phyloP scores from a whole-genome alignment of 2,888 invertebrate genomes.

The Tenthredo distinguenda region DNA sequence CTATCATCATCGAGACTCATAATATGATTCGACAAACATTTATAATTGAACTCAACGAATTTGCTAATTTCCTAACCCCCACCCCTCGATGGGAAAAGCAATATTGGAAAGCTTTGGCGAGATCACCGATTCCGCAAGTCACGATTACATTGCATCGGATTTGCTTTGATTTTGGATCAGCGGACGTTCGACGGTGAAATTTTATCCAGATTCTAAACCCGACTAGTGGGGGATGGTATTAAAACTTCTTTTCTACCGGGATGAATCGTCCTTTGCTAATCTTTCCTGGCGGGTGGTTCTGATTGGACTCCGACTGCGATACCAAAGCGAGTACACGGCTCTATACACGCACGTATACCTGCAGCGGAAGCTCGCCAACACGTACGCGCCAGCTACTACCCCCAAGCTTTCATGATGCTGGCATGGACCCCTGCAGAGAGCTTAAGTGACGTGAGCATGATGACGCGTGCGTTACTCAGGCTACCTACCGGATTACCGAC shows the following conservation, averaged over 20 bases:
- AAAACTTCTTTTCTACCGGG: not conserved
- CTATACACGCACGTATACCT: not conserved
- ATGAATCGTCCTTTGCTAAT: conserved; percentile 32
- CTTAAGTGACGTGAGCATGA: conserved; percentile 58
- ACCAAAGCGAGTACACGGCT: conserved; percentile 18
- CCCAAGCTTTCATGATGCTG: not conserved
- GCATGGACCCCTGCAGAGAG: conserved; percentile 63
- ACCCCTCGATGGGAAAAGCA: not conserved
- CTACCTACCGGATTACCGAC: conserved; percentile 60
- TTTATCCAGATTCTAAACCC: not conserved
- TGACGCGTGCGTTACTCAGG: conserved; percentile 63
- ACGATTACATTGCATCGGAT: conserved; percentile 3
- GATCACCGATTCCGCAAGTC: not conserved
- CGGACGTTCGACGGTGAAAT: not conserved
- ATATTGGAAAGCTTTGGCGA: not conserved
- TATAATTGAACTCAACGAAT: no score
- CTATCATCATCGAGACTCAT: no score
- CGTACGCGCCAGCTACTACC: not conserved
- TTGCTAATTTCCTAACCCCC: not conserved
- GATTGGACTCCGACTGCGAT: conserved; percentile 71
- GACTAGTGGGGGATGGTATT: not conserved
- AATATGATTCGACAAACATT: no score
- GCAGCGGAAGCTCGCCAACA: not conserved
- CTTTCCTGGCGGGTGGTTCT: conserved; percentile 53
- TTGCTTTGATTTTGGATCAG: not conserved